These are phyloP conservation scores for Montipora efflorescens DNA, from an alignment of 64 coral and sea anemone species.

Conservation along the genomic window DNA sequence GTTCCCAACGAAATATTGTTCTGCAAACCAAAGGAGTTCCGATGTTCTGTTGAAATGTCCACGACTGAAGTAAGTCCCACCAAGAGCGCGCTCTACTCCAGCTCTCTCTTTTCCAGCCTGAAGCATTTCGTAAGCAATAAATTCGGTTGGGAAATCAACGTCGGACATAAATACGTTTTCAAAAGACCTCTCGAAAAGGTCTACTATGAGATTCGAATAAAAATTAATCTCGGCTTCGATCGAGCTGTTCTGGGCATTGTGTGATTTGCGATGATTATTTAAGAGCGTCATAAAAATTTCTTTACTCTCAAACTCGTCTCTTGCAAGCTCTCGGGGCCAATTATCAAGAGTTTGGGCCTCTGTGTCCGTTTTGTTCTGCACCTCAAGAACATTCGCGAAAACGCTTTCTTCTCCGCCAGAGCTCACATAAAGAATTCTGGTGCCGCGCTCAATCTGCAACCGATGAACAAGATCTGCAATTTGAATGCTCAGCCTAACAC, in stretches of 20 bases:
- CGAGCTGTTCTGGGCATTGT: slow-evolving; percentile 9
- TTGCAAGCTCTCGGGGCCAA: not conserved
- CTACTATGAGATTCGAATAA: slow-evolving; percentile 56
- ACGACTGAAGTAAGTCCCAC: slow-evolving; percentile 57
- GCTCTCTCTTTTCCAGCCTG: slow-evolving; percentile 62
- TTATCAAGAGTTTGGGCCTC: not conserved
- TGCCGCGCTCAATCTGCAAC: slow-evolving; percentile 81
- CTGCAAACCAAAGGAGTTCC: slow-evolving; percentile 68
- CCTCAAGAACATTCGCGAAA: not conserved
- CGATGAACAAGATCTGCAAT: slow-evolving; percentile 74
- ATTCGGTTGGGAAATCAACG: slow-evolving; percentile 26
- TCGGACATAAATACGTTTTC: not conserved
- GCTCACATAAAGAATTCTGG: slow-evolving; percentile 73
- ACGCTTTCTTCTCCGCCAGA: slow-evolving; percentile 9
- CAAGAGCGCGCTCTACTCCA: slow-evolving; percentile 63
- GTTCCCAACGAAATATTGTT: slow-evolving; percentile 51
- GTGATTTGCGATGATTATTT: not conserved
- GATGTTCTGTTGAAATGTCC: slow-evolving; percentile 54
- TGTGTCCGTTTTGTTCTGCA: not conserved
- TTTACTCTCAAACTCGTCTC: slow-evolving; percentile 1
- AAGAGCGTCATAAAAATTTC: slow-evolving; percentile 12
- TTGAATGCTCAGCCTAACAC: slow-evolving; percentile 37
- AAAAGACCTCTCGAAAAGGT: slow-evolving; percentile 32
- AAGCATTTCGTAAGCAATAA: slow-evolving; percentile 70
- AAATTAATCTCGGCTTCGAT: slow-evolving; percentile 35